These are phyloP conservation scores for Pararge aegeria DNA, from an alignment of 1,140 invertebrate genomes.

Conservation along the genomic window DNA sequence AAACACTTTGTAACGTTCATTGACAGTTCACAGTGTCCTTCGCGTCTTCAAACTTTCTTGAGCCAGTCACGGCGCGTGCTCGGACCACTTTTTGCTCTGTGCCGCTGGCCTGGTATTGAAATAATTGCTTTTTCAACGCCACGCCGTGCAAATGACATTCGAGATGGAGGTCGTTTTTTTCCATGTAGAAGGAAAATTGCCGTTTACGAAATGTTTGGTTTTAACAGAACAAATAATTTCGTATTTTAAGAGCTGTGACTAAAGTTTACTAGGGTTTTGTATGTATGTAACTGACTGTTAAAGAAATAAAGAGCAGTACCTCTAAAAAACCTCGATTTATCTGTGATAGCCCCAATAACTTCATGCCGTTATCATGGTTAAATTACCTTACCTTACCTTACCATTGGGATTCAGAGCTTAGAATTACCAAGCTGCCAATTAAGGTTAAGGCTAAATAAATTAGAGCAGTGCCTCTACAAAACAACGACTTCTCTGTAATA, in stretches of 20 bases:
- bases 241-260: not conserved
- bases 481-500: too few relatives aligned
- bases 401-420: too few relatives aligned
- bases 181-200: conserved; percentile 62
- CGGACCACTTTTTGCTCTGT: conserved; percentile 60
- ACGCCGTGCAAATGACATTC: conserved; percentile 79
- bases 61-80: conserved; percentile 65
- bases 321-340: too few relatives aligned
- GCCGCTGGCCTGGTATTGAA: conserved; percentile 73
- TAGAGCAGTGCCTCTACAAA: too few relatives aligned
- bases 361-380: too few relatives aligned
- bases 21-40: conserved; percentile 44
- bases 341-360: too few relatives aligned
- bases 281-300: too few relatives aligned
- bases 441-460: too few relatives aligned
- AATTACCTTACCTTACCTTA: too few relatives aligned
- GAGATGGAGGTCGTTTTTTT: conserved; percentile 76
- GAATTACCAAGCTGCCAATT: too few relatives aligned
- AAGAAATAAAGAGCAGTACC: too few relatives aligned
- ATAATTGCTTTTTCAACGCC: conserved; percentile 79
- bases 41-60: conserved; percentile 64
- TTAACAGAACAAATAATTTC: conserved; percentile 24
- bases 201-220: conserved; percentile 65
- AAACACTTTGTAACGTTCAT: conserved; percentile 11
- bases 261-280: too few relatives aligned